phyloP scores from a whole-genome alignment of 2,797 vertebrate species.

The Eulemur mongoz region DNA sequence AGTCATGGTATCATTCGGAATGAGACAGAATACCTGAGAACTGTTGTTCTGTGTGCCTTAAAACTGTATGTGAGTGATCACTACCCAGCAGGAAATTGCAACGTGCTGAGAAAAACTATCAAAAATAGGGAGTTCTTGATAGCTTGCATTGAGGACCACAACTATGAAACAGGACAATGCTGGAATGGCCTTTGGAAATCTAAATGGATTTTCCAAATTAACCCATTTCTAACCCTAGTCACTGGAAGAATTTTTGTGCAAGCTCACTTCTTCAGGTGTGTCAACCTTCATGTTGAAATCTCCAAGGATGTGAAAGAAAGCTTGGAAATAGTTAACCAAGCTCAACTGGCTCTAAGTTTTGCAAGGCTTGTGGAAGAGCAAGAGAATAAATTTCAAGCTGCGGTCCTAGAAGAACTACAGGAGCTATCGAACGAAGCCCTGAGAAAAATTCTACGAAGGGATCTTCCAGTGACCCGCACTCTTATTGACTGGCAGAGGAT shows the following conservation, averaged over 20 bases:
- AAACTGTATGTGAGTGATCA: not conserved
- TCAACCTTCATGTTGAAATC: constrained; percentile 72
- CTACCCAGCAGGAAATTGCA: constrained; percentile 58
- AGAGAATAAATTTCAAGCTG: constrained; percentile 79
- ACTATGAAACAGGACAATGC: constrained; percentile 44
- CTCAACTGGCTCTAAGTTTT: constrained; percentile 78
- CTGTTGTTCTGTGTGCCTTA: constrained; percentile 44
- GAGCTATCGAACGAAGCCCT: constrained; percentile 72
- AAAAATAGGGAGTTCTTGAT: constrained; percentile 57
- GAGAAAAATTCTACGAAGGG: constrained; percentile 69
- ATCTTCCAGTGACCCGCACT: constrained; percentile 76
- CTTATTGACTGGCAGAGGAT: constrained; percentile 78
- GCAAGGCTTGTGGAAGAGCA: constrained; percentile 79
- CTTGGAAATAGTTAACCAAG: constrained; percentile 76
- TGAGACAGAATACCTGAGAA: constrained; percentile 53
- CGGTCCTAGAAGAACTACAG: constrained; percentile 78
- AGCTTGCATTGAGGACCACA: constrained; percentile 73
- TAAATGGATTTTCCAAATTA: constrained; percentile 72
- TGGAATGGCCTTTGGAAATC: constrained; percentile 80
- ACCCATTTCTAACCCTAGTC: constrained; percentile 60
- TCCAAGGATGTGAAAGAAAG: constrained; percentile 69
- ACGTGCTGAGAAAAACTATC: constrained; percentile 60
- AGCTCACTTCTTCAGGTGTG: constrained; percentile 62
- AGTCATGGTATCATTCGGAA: not conserved
- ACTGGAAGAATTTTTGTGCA: constrained; percentile 71